Evolutionary conservation across 2,797 vertebrate species (phyloP).

Genomic region (Spatula versicolor): DNA sequence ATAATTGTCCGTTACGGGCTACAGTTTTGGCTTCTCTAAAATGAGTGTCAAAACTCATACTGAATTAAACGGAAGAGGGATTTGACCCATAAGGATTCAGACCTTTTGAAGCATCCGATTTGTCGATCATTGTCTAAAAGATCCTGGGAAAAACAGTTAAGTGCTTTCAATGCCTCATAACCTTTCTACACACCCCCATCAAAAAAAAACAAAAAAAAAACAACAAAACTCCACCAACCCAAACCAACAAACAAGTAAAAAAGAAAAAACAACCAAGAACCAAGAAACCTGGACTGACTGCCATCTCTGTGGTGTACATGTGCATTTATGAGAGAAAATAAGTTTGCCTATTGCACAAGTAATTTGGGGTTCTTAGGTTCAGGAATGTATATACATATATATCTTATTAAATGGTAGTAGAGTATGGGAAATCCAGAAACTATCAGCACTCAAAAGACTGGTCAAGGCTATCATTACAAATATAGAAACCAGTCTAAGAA

Average conservation of each 20-base stretch:
- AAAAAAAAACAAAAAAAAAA: not conserved
- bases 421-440: slow-evolving; percentile 54
- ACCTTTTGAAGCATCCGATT: not conserved
- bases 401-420: slow-evolving; percentile 22
- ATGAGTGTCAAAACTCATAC: slow-evolving; percentile 27
- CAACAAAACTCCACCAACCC: not conserved
- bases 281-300: not conserved
- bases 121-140: not conserved
- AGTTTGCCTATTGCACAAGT: not conserved
- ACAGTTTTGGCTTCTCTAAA: slow-evolving; percentile 47
- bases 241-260: not conserved
- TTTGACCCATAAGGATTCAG: slow-evolving; percentile 27
- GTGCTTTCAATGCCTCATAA: not conserved
- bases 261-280: too few species aligned
- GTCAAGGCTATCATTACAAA: slow-evolving; percentile 37
- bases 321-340: not conserved
- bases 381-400: not conserved
- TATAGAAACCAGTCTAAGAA: slow-evolving; percentile 18
- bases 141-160: not conserved
- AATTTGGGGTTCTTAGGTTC: slow-evolving; percentile 20
- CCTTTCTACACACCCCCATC: too few species aligned
- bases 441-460: slow-evolving; percentile 12
- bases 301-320: not conserved
- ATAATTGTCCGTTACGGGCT: slow-evolving; percentile 23
- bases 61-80: not conserved